Percentiles rank a stretch among this genome's conserved stretches.
phyloP scores from a whole-genome alignment of 2,797 vertebrate genomes.

The Bovichtus variegatus region DNA sequence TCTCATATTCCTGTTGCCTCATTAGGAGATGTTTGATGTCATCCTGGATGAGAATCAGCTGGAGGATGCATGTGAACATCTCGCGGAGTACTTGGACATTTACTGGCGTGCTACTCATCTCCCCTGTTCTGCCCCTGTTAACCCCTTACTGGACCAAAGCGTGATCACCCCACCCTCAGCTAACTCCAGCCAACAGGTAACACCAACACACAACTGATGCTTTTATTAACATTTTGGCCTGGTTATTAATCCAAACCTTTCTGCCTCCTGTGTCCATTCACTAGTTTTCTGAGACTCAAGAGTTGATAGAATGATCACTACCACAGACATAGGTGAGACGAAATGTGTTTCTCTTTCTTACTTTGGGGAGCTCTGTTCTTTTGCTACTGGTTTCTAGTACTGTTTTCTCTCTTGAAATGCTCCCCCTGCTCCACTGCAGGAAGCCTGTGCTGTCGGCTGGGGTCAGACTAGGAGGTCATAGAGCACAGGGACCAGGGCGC shows the following conservation, averaged over 20 bases:
- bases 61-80: conserved; percentile 95
- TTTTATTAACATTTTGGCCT: not conserved
- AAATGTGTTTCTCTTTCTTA: not conserved
- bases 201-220: not conserved
- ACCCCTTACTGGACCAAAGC: conserved; percentile 87
- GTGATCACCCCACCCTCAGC: conserved; percentile 89
- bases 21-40: conserved; percentile 95
- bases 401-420: conserved; percentile 12
- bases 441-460: conserved; percentile 80
- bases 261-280: conserved; percentile 19
- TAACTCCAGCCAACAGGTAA: conserved; percentile 94
- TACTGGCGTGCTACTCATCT: conserved; percentile 97
- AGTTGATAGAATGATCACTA: conserved; percentile 86
- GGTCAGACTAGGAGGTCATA: conserved; percentile 63
- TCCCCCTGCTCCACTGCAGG: conserved; percentile 26
- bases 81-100: conserved; percentile 94
- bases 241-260: not conserved
- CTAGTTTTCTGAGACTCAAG: conserved; percentile 89
- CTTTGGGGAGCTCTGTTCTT: not conserved
- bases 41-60: conserved; percentile 98
- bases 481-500: conserved; percentile 79
- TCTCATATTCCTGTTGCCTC: not conserved
- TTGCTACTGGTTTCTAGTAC: not conserved
- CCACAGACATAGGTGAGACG: conserved; percentile 70
- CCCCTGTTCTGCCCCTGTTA: conserved; percentile 85